phyloP scores from a whole-genome alignment of 92 coral and sea anemone species.

The Virgularia gustaviana region DNA sequence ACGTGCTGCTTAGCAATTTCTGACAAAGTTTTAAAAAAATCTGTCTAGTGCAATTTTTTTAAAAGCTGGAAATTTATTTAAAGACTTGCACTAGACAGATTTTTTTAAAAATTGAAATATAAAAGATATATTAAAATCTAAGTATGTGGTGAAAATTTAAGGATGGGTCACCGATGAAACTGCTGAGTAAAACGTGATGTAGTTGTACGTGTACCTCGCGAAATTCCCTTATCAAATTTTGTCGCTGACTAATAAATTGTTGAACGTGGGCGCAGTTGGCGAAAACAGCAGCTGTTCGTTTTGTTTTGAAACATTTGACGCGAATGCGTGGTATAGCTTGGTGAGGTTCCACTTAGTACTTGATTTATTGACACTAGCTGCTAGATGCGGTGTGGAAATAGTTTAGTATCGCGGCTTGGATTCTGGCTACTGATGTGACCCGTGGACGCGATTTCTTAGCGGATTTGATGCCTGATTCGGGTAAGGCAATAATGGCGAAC shows the following conservation, averaged over 20 bases:
- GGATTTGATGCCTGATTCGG: not conserved
- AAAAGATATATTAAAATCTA: not conserved
- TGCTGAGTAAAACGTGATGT: not conserved
- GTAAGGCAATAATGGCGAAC: not conserved
- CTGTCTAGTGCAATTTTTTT: not conserved
- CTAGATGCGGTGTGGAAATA: not conserved
- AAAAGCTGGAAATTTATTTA: not conserved
- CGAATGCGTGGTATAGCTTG: not conserved
- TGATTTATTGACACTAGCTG: not conserved
- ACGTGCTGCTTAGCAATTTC: not conserved
- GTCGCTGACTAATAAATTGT: not conserved
- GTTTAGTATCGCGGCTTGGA: not conserved
- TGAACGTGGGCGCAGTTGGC: not conserved
- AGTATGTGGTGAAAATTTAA: not conserved
- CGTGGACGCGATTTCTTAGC: not conserved
- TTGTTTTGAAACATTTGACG: too few species aligned
- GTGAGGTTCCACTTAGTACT: not conserved
- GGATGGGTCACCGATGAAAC: not conserved
- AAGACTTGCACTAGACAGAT: not conserved
- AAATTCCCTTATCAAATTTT: not conserved
- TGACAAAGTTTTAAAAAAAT: not conserved
- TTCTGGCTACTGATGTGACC: not conserved
- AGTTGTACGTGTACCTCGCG: not conserved
- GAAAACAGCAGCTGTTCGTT: not conserved
- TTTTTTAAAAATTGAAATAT: not conserved